phyloP scores from a whole-genome alignment of 2,113 vertebrate species.

The Corydoras sp. region DNA sequence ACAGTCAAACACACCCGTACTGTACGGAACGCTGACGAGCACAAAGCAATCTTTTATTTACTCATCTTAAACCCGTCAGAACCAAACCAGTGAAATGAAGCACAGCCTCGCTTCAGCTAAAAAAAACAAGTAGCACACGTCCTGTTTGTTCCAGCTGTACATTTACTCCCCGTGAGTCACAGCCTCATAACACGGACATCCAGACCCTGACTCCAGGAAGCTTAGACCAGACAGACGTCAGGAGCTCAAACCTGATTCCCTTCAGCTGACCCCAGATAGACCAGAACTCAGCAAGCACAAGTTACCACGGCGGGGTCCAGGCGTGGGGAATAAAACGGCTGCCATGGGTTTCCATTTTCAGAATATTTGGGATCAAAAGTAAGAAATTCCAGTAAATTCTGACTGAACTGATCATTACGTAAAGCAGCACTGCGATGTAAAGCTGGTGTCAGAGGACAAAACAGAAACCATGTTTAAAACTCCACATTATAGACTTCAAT shows the following conservation, averaged over 20 bases:
- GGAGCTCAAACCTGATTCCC: not conserved
- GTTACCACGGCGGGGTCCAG: too few relatives aligned
- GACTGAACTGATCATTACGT: too few relatives aligned
- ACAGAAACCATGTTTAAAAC: too few relatives aligned
- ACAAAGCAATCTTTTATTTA: not conserved
- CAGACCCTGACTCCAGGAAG: slow-evolving; percentile 15
- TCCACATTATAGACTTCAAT: too few relatives aligned
- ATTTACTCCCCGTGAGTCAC: slow-evolving; percentile 8
- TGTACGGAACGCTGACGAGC: not conserved
- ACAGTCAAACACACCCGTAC: not conserved
- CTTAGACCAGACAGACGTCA: not conserved
- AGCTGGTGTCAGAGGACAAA: too few relatives aligned
- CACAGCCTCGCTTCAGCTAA: not conserved
- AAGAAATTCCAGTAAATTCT: too few relatives aligned
- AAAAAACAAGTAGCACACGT: not conserved
- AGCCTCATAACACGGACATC: not conserved
- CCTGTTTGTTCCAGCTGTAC: not conserved
- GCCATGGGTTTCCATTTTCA: too few relatives aligned
- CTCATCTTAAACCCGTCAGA: not conserved
- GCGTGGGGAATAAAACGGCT: too few relatives aligned
- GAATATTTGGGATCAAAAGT: too few relatives aligned
- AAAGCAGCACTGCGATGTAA: too few relatives aligned
- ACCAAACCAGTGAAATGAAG: not conserved
- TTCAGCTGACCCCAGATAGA: slow-evolving; percentile 5
- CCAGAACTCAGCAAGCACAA: too few relatives aligned